These are phyloP conservation scores for Climacteris rufus DNA, from an alignment of 2,113 vertebrate genomes.

Conservation along the genomic window DNA sequence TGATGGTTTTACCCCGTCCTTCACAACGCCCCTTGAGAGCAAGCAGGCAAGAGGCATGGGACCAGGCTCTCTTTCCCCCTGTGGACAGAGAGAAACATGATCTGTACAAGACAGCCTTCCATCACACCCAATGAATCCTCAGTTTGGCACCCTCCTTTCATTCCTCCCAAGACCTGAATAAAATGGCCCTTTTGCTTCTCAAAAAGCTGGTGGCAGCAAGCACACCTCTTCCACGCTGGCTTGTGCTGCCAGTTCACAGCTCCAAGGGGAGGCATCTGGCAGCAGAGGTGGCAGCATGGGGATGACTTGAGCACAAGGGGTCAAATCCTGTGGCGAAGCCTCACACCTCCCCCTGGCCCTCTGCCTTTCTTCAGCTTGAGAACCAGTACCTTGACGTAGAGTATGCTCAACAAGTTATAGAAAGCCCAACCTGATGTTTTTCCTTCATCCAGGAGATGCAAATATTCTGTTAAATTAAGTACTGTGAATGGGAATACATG, in stretches of 20 bases:
- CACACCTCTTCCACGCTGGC: not conserved
- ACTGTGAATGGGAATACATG: not conserved
- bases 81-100: not conserved
- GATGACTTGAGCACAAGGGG: not conserved
- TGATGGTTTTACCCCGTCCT: not conserved
- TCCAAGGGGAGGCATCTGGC: not conserved
- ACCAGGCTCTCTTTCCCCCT: not conserved
- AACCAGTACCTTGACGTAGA: not conserved
- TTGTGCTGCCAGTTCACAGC: not conserved
- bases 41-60: not conserved
- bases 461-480: not conserved
- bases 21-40: not conserved
- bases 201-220: not conserved
- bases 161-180: not conserved
- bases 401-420: not conserved
- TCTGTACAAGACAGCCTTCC: not conserved
- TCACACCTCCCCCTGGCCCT: accelerated
- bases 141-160: not conserved
- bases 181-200: not conserved
- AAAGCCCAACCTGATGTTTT: not conserved
- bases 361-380: not conserved
- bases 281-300: not conserved
- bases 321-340: accelerated
- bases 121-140: not conserved
- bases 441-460: not conserved